phyloP scores from a whole-genome alignment of 2,797 vertebrate species.

The Gadopsis bispinosus region DNA sequence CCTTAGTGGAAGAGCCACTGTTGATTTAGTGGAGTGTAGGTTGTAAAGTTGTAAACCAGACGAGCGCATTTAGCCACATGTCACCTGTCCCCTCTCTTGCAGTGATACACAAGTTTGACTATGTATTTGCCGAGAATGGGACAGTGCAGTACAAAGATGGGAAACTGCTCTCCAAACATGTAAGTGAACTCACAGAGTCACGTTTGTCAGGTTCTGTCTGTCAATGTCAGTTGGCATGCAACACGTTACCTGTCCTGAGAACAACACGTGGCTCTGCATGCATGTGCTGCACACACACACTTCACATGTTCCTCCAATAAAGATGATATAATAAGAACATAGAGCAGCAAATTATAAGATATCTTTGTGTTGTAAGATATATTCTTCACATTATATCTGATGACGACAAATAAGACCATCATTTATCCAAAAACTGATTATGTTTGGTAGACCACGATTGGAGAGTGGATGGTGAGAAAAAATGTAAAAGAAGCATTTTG shows the following conservation, averaged over 20 bases:
- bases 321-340: background rate
- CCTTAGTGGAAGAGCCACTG: conserved; percentile 6
- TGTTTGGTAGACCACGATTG: background rate
- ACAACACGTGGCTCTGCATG: no score
- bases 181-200: conserved; percentile 65
- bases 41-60: background rate
- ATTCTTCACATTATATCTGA: background rate
- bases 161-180: conserved; percentile 93
- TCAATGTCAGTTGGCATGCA: background rate
- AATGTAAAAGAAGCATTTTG: no score
- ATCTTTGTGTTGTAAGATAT: background rate
- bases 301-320: background rate
- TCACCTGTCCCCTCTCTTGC: conserved; percentile 51
- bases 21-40: conserved; percentile 4
- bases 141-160: conserved; percentile 98
- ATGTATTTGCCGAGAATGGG: conserved; percentile 97
- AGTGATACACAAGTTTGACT: conserved; percentile 97
- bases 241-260: background rate
- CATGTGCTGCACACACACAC: background rate
- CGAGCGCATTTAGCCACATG: background rate
- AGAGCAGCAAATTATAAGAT: background rate
- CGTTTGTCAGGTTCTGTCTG: background rate
- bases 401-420: background rate
- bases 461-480: background rate
- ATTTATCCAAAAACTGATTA: background rate